Conservation (phyloP, 1,140 invertebrate species). For the Thaumetopoea pityocampa region DNA sequence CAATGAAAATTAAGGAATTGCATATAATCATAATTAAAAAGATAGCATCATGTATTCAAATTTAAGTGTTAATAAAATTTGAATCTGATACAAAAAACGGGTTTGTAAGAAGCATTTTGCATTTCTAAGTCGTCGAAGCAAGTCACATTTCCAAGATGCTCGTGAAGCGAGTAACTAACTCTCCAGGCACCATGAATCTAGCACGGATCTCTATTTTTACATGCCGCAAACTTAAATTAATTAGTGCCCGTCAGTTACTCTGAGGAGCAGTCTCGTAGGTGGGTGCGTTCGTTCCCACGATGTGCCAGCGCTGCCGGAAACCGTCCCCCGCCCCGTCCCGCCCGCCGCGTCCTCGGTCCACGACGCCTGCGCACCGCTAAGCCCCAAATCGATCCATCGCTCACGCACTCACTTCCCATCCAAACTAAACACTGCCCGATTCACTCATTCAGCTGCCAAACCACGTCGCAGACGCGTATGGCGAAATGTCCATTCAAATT, state of each 20-base stretch:
- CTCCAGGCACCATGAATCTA: constrained; percentile 17
- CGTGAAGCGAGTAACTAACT: constrained; percentile 9
- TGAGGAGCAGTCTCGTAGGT: constrained; percentile 49
- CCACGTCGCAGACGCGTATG: constrained; percentile 37
- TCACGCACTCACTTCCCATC: constrained; percentile 28
- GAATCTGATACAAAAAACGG: too few species aligned
- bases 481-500: constrained; percentile 41
- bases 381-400: constrained; percentile 24
- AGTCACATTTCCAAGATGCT: constrained; percentile 14
- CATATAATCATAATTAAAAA: too few species aligned
- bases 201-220: constrained; percentile 40
- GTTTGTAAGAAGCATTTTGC: too few species aligned
- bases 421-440: constrained; percentile 33
- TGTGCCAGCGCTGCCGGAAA: constrained; percentile 60
- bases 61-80: too few species aligned
- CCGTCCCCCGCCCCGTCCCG: constrained; percentile 29
- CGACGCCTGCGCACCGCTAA: constrained; percentile 53
- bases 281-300: constrained; percentile 62
- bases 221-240: constrained; percentile 59
- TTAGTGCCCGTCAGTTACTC: constrained; percentile 65
- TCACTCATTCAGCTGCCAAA: constrained; percentile 34
- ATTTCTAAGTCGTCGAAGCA: constrained; percentile 4
- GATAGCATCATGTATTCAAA: too few species aligned
- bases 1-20: too few species aligned
- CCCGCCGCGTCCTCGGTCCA: constrained; percentile 29